These are phyloP conservation scores for Onychomys leucogaster DNA, from an alignment of 2,797 vertebrate species.

Conservation along the genomic window DNA sequence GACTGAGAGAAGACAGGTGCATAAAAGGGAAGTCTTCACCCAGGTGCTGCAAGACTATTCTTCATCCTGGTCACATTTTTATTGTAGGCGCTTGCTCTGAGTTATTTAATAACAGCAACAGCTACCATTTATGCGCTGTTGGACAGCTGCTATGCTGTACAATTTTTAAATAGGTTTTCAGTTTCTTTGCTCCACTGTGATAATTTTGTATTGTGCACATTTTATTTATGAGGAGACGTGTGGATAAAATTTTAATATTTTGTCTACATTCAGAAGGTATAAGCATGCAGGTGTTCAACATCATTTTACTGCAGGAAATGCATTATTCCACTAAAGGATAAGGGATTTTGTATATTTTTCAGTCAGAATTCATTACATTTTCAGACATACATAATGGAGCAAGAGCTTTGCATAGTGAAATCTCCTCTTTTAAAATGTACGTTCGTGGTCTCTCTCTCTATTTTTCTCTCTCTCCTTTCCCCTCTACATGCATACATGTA, in stretches of 20 bases:
- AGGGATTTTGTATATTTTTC: background rate
- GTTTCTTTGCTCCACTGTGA: background rate
- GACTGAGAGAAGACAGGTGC: background rate
- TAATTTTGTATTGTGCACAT: background rate
- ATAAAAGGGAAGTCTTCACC: background rate
- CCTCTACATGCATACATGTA: background rate
- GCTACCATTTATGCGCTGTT: background rate
- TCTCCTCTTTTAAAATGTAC: background rate
- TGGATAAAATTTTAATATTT: slow-evolving; percentile 11
- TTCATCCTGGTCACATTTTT: background rate
- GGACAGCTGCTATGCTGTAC: background rate
- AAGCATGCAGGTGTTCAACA: background rate
- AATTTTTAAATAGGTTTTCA: slow-evolving; percentile 27
- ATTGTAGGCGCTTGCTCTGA: background rate
- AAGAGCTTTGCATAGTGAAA: background rate
- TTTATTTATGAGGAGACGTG: background rate
- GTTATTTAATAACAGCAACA: background rate
- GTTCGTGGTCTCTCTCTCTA: background rate
- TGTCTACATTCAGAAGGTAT: background rate
- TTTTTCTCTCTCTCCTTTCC: background rate
- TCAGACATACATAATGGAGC: background rate
- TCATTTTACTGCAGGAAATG: background rate
- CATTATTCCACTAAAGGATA: background rate
- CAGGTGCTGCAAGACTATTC: background rate
- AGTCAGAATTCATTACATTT: background rate